Conservation (phyloP, 1,140 invertebrate species). For the Leguminivora glycinivorella region DNA sequence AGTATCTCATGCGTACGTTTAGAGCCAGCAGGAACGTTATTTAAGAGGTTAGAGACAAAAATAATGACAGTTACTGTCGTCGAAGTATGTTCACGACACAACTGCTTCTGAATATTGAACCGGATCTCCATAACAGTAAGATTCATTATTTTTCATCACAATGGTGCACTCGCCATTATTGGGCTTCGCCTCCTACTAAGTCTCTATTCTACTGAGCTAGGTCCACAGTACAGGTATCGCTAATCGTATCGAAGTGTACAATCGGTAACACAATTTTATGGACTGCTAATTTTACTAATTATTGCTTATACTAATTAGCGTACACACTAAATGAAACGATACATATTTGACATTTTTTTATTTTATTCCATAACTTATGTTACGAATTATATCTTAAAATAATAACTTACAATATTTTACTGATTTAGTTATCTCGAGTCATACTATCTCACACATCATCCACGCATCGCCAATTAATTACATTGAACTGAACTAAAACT, state of each 20-base stretch:
- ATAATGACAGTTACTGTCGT: not conserved
- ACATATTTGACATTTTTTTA: slow-evolving; percentile 31
- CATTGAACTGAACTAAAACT: not conserved
- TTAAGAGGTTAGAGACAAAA: not conserved
- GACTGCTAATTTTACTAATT: not conserved
- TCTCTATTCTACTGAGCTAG: not conserved
- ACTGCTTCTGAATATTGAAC: not conserved
- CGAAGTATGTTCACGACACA: not conserved
- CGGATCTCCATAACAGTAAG: not conserved
- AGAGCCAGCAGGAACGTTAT: not conserved
- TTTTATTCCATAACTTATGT: slow-evolving; percentile 39
- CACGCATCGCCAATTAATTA: not conserved
- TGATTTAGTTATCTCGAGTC: not conserved
- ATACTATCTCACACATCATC: not conserved
- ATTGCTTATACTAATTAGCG: not conserved
- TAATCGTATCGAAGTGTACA: not conserved
- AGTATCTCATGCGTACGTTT: not conserved
- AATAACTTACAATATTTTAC: slow-evolving; percentile 33
- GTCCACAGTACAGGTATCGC: not conserved
- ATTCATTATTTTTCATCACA: not conserved
- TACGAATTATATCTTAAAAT: slow-evolving; percentile 29
- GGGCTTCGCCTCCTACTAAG: not conserved
- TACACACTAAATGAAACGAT: not conserved
- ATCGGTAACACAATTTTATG: not conserved
- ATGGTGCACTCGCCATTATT: not conserved